A percentile compares a stretch with the other conserved stretches of the same genome.
Evolutionary conservation across 2,888 invertebrate species (phyloP).

Genomic region (Mesorhabditis spiculigera): DNA sequence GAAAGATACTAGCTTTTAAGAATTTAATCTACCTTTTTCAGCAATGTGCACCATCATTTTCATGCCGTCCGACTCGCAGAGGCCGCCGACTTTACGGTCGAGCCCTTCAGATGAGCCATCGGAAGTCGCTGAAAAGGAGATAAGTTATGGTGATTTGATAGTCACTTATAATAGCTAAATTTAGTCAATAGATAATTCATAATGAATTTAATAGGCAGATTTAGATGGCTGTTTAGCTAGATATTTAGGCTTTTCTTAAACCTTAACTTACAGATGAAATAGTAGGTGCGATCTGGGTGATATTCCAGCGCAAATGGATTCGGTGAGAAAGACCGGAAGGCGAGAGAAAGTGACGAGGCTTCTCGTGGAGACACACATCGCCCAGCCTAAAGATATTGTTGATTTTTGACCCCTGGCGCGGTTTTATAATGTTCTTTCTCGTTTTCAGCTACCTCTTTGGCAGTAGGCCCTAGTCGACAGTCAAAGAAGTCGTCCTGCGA

Average conservation of each 20-base stretch:
- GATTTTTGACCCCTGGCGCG: neutral
- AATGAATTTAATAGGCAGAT: too few species aligned
- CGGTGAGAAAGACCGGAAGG: neutral
- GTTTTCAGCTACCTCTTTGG: neutral
- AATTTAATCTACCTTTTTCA: neutral
- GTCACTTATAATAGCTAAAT: too few species aligned
- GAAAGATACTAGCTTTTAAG: neutral
- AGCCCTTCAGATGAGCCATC: neutral
- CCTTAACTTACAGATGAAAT: neutral
- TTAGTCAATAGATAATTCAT: too few species aligned
- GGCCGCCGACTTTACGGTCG: neutral
- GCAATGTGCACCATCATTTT: constrained; percentile 4
- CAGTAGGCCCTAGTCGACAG: neutral
- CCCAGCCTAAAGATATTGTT: constrained; percentile 1
- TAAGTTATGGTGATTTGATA: too few species aligned
- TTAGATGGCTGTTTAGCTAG: too few species aligned
- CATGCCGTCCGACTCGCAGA: constrained; percentile 2
- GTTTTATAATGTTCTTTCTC: neutral
- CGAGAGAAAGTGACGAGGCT: neutral
- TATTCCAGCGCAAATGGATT: constrained; percentile 3
- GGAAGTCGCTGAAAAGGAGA: neutral
- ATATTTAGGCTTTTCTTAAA: neutral
- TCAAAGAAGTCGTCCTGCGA: neutral
- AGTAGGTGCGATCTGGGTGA: constrained; percentile 1
- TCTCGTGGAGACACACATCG: constrained; percentile 1